phyloP scores from a whole-genome alignment of 92 coral and sea anemone species.

The Metridium senile region DNA sequence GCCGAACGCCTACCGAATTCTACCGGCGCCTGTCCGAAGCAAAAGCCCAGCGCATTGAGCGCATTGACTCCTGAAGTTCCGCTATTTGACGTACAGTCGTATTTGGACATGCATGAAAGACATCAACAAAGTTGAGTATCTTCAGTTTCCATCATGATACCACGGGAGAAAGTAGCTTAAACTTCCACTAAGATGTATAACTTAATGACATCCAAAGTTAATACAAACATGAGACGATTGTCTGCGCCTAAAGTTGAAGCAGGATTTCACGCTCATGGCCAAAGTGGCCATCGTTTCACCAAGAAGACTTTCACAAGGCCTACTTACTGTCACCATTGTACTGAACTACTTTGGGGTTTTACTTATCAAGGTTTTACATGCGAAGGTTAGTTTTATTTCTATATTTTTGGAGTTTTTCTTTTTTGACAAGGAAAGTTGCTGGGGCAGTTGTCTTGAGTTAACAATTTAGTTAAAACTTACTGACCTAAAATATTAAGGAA shows the following conservation, averaged over 20 bases:
- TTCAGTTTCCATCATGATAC: not conserved
- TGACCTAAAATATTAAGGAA: too few species aligned
- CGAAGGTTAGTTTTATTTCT: slow-evolving; percentile 74
- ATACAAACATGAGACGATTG: slow-evolving; percentile 32
- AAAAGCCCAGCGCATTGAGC: not conserved
- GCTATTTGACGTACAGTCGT: too few species aligned
- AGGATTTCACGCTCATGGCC: slow-evolving; percentile 91
- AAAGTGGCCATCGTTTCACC: slow-evolving; percentile 91
- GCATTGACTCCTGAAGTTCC: too few species aligned
- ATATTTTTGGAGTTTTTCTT: too few species aligned
- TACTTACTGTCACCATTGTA: slow-evolving; percentile 93
- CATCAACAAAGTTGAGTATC: not conserved
- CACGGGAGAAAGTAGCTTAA: not conserved
- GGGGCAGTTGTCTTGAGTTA: too few species aligned
- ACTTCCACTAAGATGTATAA: not conserved
- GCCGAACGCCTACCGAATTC: slow-evolving; percentile 1
- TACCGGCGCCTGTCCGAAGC: not conserved
- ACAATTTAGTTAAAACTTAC: too few species aligned
- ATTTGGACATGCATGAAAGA: too few species aligned
- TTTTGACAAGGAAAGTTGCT: too few species aligned
- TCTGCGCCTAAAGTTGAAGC: slow-evolving; percentile 75
- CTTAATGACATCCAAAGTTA: not conserved
- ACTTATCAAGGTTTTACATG: slow-evolving; percentile 90
- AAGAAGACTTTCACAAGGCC: slow-evolving; percentile 85
- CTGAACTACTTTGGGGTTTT: slow-evolving; percentile 94